Base-by-base conservation (phyloP, 2,113 vertebrate genomes). In the Dolichotis patagonum region DNA sequence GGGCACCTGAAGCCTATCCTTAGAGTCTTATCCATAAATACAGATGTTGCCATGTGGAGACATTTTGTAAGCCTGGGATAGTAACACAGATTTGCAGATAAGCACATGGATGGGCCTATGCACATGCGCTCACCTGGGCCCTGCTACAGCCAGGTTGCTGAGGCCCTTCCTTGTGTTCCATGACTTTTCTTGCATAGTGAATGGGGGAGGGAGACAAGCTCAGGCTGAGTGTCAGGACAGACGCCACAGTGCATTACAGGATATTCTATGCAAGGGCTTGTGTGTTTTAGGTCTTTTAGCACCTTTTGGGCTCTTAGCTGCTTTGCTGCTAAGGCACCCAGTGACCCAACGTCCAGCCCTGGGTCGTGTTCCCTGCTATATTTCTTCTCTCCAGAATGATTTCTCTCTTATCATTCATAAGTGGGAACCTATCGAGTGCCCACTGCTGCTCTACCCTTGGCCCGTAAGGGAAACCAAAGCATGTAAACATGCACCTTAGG, bases 301-400 rank as follows among this genome's bases (percentile, higher is more conserved):
- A 7, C 62, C 8, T 41, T 93, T 56, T 41, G 46, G 46, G 35
- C 7, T 88, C 65, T 91, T 92, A 75, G 43, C 11, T 88, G 85
- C 38, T 93, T 49, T 83, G 9, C 9, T 86, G 32, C 41, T 71
- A 71, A 85, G 41, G 83, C 16, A 49, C 32, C 41, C 13, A 52
- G 62, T 69, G 35, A 87, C 54, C 24, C 13, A 35, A n/a, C 20
- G 58, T 7, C 32, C n/a, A 26, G 0, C 73, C 12, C 43, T 83
- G 73, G 41, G 78, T 95, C 83, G 58, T 63, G 4, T 41, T 94
- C 24, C 90, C 77, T 60, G n/a, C 13, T 80, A 63, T 3, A 78
- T 95, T 88, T 46, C 71, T 90, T 97, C 84, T 41, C 75, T 87
- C 54, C 4, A 46, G 92, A 73, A 65, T 71, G 24, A 67, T 78